Evolutionary conservation across 2,113 vertebrate genomes (phyloP).

Genomic region (Psittacus erithacus): DNA sequence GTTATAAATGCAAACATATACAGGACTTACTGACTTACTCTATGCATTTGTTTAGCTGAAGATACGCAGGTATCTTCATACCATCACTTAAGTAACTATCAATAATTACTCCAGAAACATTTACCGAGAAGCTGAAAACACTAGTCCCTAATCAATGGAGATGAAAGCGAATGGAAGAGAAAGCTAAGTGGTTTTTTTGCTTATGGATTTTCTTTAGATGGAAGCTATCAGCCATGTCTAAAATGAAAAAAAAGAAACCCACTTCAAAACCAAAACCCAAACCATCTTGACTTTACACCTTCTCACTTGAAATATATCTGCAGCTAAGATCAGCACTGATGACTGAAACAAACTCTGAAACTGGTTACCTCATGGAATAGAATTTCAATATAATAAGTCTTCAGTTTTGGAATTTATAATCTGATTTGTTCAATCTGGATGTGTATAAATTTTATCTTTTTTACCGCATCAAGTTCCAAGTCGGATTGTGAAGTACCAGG

Average conservation of each 20-base stretch:
- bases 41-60: not conserved
- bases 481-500: not conserved
- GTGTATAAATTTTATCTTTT: not conserved
- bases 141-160: accelerated
- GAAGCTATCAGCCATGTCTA: not conserved
- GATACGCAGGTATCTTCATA: not conserved
- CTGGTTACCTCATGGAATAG: not conserved
- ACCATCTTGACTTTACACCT: not conserved
- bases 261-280: not conserved
- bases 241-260: not conserved
- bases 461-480: not conserved
- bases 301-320: not conserved
- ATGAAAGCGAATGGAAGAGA: not conserved
- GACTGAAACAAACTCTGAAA: not conserved
- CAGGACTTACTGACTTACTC: not conserved
- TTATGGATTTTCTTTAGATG: not conserved
- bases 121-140: not conserved
- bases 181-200: not conserved
- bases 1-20: not conserved
- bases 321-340: not conserved
- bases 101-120: not conserved
- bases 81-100: not conserved
- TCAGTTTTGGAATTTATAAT: not conserved
- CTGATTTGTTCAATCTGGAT: not conserved
- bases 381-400: not conserved